phyloP scores from a whole-genome alignment of 1,140 invertebrate species.

The Aradophagus sp. region DNA sequence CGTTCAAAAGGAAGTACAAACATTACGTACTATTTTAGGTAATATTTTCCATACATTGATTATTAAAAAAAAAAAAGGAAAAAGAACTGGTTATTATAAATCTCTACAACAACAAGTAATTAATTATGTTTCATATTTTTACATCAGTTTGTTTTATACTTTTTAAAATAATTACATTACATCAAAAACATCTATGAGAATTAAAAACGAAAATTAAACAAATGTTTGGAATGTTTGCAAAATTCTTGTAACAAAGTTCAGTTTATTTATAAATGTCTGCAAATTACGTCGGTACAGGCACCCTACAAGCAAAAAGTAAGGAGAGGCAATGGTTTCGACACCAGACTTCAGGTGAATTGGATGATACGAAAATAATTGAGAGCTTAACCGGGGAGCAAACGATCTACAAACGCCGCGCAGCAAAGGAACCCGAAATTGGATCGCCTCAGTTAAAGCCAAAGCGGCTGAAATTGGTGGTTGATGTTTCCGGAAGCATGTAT shows the following conservation, averaged over 20 bases:
- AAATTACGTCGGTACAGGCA: constrained; percentile 67
- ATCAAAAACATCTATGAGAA: no score
- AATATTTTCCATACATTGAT: constrained; percentile 2
- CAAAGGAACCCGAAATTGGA: constrained; percentile 90
- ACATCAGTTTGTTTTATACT: no score
- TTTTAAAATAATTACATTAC: no score
- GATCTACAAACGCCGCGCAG: constrained; percentile 88
- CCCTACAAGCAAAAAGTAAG: constrained; percentile 92
- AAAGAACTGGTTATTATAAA: not conserved
- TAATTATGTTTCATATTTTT: no score
- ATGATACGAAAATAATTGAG: constrained; percentile 97
- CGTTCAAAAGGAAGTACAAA: constrained; percentile 84
- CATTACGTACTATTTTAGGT: constrained; percentile 79
- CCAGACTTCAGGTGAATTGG: constrained; percentile 95
- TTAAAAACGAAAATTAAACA: no score
- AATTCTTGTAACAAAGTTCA: no score
- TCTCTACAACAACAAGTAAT: no score
- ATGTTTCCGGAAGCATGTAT: constrained; percentile 98
- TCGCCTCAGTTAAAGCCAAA: constrained; percentile 91
- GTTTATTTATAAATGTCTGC: no score
- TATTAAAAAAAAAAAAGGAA: not conserved
- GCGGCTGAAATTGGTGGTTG: constrained; percentile 89
- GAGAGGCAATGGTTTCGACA: constrained; percentile 94
- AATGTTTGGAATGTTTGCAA: no score
- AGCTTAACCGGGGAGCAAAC: constrained; percentile 93